phyloP scores from a whole-genome alignment of 2,888 invertebrate species.

The Laspeyria flexula region DNA sequence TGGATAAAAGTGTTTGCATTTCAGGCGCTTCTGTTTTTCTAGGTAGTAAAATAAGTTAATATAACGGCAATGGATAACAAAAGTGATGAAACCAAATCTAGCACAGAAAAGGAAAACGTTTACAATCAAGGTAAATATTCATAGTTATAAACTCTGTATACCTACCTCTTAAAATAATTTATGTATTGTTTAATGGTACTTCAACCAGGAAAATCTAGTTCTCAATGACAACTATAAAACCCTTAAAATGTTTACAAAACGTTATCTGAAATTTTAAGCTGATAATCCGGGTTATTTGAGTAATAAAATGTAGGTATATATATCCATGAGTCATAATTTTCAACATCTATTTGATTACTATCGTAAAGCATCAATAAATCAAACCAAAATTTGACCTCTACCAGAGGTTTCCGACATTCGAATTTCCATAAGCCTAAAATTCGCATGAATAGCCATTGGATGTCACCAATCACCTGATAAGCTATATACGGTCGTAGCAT shows the following conservation, averaged over 20 bases:
- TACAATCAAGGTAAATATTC: conserved; percentile 36
- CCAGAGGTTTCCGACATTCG: conserved; percentile 47
- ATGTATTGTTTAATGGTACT: not conserved
- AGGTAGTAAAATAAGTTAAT: too few species aligned
- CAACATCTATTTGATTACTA: conserved; percentile 34
- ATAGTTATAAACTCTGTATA: too few species aligned
- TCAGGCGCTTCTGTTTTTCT: not conserved
- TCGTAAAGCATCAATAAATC: conserved; percentile 38
- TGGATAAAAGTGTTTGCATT: conserved; percentile 17
- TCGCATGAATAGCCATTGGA: conserved; percentile 62
- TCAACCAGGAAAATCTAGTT: not conserved
- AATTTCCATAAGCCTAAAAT: conserved; percentile 50
- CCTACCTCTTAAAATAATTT: not conserved
- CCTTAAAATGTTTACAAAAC: not conserved
- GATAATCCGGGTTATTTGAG: conserved; percentile 11
- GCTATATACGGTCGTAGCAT: conserved; percentile 66
- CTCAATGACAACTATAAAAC: conserved; percentile 2
- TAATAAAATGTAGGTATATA: conserved; percentile 25
- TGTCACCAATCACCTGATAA: conserved; percentile 77
- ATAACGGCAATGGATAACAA: not conserved
- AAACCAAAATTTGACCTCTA: conserved; percentile 46
- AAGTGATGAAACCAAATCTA: conserved; percentile 6
- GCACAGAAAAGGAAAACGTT: conserved; percentile 22
- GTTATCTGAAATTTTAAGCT: conserved; percentile 1
- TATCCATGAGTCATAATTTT: conserved; percentile 21